Base-by-base conservation (phyloP, 2,797 vertebrate species). In the Mionectes olivaceus region DNA sequence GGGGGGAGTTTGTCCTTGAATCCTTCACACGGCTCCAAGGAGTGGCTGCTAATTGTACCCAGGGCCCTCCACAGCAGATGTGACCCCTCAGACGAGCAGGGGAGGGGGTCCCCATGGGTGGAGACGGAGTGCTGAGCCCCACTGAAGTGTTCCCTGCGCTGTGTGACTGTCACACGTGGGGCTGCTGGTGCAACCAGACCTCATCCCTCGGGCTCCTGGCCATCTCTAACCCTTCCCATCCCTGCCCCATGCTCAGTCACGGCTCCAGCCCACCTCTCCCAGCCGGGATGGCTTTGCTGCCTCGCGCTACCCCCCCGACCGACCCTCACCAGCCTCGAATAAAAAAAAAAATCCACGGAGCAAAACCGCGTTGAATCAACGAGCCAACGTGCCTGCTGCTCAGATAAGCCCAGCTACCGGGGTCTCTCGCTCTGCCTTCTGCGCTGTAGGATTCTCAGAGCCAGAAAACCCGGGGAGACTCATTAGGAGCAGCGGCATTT, bases 391-490 rank as follows among this genome's bases (percentile, higher is more conserved):
- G 55, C 91, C 92, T 70, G 87, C 88, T 89, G 93, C 83, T 74
- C 78, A 73, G 91, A 82, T 30, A 28, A 88, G 94, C 94, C 15
- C 37, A 27, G 73, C 77, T 25, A 39, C 69, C 56, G 3, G 91
- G 84, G 83, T 30, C 44, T 83, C 65, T 60, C 4, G 1, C 82
- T 71, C 59, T 5, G 11, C 24, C 92, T 56, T 65, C 13, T 56
- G 86, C 17, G 56, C 46, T 41, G 70, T 7, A 76, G 83, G 90
- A 92, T 89, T 82, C 87, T 87, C 79, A 25, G 90, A 78, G 95
- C 89, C 87, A 46, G 91, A 44, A 65, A 91, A 79, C 46, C 96
- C 69, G 3, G 86, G 80, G 88, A 94, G 90, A 50, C 96, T 96
- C 96, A 53, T 95, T 89, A 96, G 92, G 82, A 76, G 80, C 33